Conservation (phyloP, 2,797 vertebrate species). For the Emydoidea blandingii region DNA sequence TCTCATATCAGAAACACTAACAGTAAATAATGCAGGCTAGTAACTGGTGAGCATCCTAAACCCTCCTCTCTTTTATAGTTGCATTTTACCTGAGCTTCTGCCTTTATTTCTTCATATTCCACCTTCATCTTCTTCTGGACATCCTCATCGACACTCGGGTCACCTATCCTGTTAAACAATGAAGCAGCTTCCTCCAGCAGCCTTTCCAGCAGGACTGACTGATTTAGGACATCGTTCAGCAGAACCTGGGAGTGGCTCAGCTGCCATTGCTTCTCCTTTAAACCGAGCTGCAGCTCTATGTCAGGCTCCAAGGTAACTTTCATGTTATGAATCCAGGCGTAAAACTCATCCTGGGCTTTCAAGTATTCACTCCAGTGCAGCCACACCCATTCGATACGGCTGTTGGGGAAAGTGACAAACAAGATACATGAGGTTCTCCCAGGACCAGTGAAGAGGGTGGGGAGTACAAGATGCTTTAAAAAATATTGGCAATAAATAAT, state of each 20-base stretch:
- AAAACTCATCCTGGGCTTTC: constrained; percentile 91
- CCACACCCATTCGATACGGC: constrained; percentile 99
- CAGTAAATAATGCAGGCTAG: not conserved
- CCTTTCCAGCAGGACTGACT: constrained; percentile 87
- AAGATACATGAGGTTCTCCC: not conserved
- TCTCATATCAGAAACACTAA: not conserved
- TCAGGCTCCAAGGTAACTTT: constrained; percentile 83
- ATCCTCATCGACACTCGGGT: constrained; percentile 88
- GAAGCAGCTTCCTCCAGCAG: constrained; percentile 90
- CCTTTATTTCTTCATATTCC: constrained; percentile 84
- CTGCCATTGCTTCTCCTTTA: constrained; percentile 95
- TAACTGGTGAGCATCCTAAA: not conserved
- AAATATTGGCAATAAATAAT: not conserved
- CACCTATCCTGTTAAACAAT: constrained; percentile 88
- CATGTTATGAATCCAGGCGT: constrained; percentile 88
- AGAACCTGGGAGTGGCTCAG: constrained; percentile 88
- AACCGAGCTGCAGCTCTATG: constrained; percentile 89
- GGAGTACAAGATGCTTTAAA: not conserved
- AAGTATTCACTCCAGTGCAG: constrained; percentile 97
- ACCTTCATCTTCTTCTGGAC: constrained; percentile 86
- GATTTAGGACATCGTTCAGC: constrained; percentile 84
- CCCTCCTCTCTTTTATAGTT: not conserved
- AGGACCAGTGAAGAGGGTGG: not conserved
- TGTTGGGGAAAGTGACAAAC: constrained; percentile 65
- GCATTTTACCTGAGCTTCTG: constrained; percentile 85